A percentile compares a stretch with the other conserved stretches of the same genome.
Evolutionary conservation across 2,113 vertebrate species (phyloP).

Genomic region (Psittacara wagleri): DNA sequence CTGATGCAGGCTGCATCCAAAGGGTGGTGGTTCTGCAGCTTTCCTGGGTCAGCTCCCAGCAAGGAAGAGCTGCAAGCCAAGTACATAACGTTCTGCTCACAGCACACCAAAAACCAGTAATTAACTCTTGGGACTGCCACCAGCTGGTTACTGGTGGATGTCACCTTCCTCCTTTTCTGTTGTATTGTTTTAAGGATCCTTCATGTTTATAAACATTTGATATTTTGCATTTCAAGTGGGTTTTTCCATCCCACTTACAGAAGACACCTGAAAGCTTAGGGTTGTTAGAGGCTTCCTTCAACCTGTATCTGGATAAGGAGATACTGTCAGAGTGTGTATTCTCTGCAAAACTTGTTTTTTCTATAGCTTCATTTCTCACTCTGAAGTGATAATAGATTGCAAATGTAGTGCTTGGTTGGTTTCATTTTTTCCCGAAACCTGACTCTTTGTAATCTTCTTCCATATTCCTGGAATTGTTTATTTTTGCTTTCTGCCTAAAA

Average conservation of each 20-base stretch:
- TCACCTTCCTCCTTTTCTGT: not conserved
- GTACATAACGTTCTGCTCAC: not conserved
- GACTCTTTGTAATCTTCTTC: not conserved
- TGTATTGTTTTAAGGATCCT: not conserved
- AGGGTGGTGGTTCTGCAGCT: not conserved
- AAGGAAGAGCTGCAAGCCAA: slow-evolving; percentile 16
- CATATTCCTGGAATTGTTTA: not conserved
- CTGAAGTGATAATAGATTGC: not conserved
- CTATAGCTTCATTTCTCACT: not conserved
- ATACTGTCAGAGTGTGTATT: not conserved
- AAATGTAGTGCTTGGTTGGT: not conserved
- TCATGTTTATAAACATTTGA: not conserved
- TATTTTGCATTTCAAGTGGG: not conserved
- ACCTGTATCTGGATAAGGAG: not conserved
- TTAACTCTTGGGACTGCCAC: not conserved
- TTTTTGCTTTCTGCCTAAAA: not conserved
- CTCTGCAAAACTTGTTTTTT: not conserved
- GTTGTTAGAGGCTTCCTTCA: not conserved
- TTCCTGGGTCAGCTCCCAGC: not conserved
- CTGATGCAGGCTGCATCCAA: not conserved
- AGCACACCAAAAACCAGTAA: not conserved
- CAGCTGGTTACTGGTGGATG: not conserved
- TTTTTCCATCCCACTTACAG: not conserved
- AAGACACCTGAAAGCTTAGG: not conserved
- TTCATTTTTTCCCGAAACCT: not conserved